These are phyloP conservation scores for Caenorhabditis brenneri DNA, from an alignment of 1,140 invertebrate genomes.

Conservation along the genomic window DNA sequence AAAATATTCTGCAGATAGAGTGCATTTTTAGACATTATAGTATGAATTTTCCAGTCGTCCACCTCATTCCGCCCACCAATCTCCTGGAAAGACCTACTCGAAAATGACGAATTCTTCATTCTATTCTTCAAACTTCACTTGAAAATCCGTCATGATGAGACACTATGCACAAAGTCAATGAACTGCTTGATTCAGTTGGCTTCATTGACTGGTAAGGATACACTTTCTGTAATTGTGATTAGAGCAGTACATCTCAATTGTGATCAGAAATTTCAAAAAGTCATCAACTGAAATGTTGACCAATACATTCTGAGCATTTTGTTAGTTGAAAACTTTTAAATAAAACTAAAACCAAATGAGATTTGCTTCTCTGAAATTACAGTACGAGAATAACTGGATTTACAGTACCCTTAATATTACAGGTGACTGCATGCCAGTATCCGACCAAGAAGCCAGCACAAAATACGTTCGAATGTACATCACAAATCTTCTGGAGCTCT, in stretches of 20 bases:
- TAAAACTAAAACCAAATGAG: no score
- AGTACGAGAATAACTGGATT: not conserved
- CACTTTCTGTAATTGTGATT: not conserved
- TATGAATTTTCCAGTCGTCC: not conserved
- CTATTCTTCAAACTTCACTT: conserved; percentile 55
- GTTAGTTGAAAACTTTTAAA: no score
- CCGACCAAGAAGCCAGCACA: conserved; percentile 17
- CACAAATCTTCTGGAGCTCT: conserved; percentile 22
- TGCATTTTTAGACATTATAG: not conserved
- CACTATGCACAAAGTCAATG: conserved; percentile 44
- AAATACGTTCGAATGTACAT: conserved; percentile 34
- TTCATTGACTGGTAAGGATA: conserved; percentile 37
- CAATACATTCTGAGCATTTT: no score
- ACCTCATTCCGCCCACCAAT: conserved; percentile 51
- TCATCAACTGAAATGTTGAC: no score
- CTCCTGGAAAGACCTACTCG: conserved; percentile 51
- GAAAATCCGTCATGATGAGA: conserved; percentile 42
- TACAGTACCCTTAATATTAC: not conserved
- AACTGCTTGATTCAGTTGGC: conserved; percentile 52
- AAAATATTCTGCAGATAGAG: no score
- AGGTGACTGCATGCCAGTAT: conserved; percentile 34
- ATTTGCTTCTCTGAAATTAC: no score
- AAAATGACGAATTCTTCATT: conserved; percentile 47
- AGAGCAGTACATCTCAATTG: no score
- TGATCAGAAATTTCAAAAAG: no score